Evolutionary conservation across 92 coral and sea anemone genomes (phyloP).

Genomic region (Galaxea fascicularis): DNA sequence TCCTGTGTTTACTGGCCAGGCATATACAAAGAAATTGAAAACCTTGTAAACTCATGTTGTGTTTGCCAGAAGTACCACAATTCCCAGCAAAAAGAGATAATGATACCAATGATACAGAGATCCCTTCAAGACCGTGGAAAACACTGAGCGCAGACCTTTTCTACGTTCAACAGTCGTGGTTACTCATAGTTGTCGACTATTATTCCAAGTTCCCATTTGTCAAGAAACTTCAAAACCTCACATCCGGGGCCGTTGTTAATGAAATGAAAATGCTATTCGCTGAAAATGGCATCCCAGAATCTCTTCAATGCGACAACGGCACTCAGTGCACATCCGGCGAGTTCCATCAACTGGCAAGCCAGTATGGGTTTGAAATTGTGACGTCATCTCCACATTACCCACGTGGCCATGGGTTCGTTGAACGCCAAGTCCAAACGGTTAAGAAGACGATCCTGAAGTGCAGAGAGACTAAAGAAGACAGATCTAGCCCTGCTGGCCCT

Average conservation of each 20-base stretch:
- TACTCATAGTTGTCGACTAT: too few species aligned
- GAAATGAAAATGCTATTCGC: too few species aligned
- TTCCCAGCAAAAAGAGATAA: slow-evolving; percentile 48
- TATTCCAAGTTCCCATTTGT: too few species aligned
- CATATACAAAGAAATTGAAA: slow-evolving; percentile 50
- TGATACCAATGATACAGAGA: slow-evolving; percentile 57
- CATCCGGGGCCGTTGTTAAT: too few species aligned
- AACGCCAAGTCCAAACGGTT: too few species aligned
- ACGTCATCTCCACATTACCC: too few species aligned
- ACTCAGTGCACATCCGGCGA: slow-evolving; percentile 52
- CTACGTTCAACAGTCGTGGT: too few species aligned
- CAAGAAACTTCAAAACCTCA: slow-evolving; percentile 37
- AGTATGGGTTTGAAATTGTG: too few species aligned
- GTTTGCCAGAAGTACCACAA: slow-evolving; percentile 42
- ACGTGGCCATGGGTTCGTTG: too few species aligned
- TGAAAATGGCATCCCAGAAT: slow-evolving; percentile 56
- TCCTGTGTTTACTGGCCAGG: slow-evolving; percentile 70
- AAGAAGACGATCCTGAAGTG: slow-evolving; percentile 55
- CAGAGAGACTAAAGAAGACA: slow-evolving; percentile 41
- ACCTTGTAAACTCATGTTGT: slow-evolving; percentile 20
- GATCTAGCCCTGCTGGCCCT: slow-evolving; percentile 57
- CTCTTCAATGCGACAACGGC: too few species aligned
- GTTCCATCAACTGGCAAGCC: too few species aligned
- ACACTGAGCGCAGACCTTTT: slow-evolving; percentile 27
- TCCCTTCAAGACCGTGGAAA: slow-evolving; percentile 55